Conservation (phyloP, 2,797 vertebrate species). For the Dipus sagitta region DNA sequence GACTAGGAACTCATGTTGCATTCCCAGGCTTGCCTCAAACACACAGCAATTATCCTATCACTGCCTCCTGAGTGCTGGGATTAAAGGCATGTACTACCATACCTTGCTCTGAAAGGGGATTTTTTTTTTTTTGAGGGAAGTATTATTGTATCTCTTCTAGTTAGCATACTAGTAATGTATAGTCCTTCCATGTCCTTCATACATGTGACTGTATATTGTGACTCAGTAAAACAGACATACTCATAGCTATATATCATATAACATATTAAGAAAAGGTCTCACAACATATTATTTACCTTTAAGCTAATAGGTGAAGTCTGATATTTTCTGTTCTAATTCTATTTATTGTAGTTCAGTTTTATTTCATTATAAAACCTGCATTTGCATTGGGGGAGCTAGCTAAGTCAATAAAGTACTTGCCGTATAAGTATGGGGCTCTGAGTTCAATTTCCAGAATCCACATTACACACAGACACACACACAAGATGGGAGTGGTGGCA, state of each 20-base stretch:
- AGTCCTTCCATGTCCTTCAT: neutral
- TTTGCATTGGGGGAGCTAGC: neutral
- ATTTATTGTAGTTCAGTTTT: slow-evolving; percentile 5
- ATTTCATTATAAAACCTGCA: slow-evolving; percentile 45
- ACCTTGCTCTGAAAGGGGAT: neutral
- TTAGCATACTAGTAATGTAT: neutral
- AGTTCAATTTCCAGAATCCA: too few relatives aligned
- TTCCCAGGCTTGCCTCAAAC: too few relatives aligned
- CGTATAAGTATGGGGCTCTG: too few relatives aligned
- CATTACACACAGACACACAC: too few relatives aligned
- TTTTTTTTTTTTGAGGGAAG: slow-evolving; percentile 9
- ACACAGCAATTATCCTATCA: too few relatives aligned
- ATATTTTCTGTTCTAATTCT: slow-evolving; percentile 44
- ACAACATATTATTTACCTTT: neutral
- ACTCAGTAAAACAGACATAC: neutral
- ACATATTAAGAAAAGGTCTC: neutral
- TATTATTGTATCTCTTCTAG: slow-evolving; percentile 17
- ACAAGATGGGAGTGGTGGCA: too few relatives aligned
- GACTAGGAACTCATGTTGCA: too few relatives aligned
- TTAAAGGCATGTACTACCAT: too few relatives aligned
- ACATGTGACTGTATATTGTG: neutral
- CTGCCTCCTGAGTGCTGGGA: too few relatives aligned
- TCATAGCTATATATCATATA: neutral
- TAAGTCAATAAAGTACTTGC: too few relatives aligned
- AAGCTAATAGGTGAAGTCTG: neutral